Conservation (phyloP, 92 coral and sea anemone species). For the Parazoanthus swiftii region DNA sequence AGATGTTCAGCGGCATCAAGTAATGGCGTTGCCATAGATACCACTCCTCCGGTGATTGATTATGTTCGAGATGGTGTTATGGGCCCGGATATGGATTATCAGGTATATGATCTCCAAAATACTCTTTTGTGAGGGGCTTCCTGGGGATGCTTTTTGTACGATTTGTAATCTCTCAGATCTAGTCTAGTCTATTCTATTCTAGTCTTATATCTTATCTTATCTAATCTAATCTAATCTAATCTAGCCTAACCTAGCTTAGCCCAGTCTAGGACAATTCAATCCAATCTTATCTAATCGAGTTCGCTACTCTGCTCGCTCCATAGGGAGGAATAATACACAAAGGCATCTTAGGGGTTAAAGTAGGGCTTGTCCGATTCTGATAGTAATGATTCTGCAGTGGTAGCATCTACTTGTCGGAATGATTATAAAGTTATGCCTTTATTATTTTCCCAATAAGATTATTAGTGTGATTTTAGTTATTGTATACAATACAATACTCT, state of each 20-base stretch:
- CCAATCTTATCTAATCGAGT: not conserved
- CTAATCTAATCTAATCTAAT: not conserved
- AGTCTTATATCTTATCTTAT: no score
- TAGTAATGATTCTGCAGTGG: no score
- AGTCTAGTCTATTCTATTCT: no score
- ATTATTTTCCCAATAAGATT: no score
- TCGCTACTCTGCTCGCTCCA: no score
- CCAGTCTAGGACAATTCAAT: not conserved
- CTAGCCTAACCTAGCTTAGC: not conserved
- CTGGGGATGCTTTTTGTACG: not conserved
- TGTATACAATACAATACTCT: not conserved
- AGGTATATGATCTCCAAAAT: slow-evolving; percentile 44
- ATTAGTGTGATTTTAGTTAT: no score
- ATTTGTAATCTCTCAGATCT: not conserved
- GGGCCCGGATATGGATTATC: slow-evolving; percentile 89
- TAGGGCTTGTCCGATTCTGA: no score
- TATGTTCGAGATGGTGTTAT: slow-evolving; percentile 85
- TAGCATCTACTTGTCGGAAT: no score
- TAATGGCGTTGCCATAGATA: slow-evolving; percentile 79
- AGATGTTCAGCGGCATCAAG: slow-evolving; percentile 74
- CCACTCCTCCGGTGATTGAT: slow-evolving; percentile 75
- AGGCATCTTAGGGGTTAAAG: no score
- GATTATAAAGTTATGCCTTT: no score
- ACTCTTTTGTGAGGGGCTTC: not conserved
- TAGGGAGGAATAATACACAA: no score